Percentiles rank a stretch among this genome's conserved stretches.
Evolutionary conservation across 2,797 vertebrate genomes (phyloP).

Genomic region (Cryptoprocta ferox): DNA sequence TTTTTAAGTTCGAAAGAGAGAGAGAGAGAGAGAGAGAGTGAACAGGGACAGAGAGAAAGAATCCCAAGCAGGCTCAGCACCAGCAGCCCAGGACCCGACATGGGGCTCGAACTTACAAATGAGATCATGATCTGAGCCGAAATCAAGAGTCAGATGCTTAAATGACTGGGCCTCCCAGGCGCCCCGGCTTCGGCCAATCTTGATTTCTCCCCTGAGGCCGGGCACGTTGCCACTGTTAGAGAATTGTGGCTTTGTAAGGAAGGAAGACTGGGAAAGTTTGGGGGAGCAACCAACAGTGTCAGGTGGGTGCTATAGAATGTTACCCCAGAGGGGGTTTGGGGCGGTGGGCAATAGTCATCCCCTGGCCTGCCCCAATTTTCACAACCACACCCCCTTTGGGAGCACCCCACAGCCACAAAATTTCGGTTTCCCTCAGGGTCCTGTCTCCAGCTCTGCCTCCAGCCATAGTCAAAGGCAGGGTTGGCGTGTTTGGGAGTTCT

Average conservation of each 20-base stretch:
- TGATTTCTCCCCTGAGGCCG: neutral
- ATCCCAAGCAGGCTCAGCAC: too few relatives aligned
- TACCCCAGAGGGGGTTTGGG: neutral
- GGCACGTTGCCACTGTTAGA: neutral
- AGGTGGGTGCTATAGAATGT: neutral
- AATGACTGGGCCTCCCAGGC: too few relatives aligned
- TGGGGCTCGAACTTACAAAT: too few relatives aligned
- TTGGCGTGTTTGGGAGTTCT: neutral
- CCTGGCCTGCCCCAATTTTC: neutral
- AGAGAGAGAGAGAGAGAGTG: too few relatives aligned
- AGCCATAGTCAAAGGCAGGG: neutral
- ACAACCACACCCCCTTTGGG: neutral
- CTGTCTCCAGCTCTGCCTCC: neutral
- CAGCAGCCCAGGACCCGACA: too few relatives aligned
- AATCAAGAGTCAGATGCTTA: too few relatives aligned
- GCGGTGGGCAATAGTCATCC: accelerated
- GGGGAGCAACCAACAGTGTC: neutral
- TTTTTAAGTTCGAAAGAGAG: too few relatives aligned
- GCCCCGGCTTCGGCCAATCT: neutral
- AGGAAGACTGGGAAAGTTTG: neutral
- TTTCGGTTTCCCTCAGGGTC: neutral
- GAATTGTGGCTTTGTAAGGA: constrained; percentile 28
- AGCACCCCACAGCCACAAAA: neutral
- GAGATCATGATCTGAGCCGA: too few relatives aligned
- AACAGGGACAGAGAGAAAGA: too few relatives aligned